Base-by-base conservation (phyloP, 2,113 vertebrate species). In the Scomber scombrus region DNA sequence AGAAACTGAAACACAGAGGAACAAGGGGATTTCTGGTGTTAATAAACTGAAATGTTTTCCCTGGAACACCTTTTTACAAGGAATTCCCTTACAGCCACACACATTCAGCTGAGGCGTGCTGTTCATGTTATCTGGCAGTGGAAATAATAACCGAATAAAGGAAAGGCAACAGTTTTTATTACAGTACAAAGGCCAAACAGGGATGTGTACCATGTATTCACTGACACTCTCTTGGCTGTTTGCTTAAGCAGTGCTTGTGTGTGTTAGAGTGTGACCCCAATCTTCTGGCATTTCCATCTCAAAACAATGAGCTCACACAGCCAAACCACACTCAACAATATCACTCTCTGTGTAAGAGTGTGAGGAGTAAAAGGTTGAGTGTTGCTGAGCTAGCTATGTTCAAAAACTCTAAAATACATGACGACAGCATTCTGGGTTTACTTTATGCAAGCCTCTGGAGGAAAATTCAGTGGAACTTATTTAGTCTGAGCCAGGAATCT, bases 301-400 rank as follows among this genome's bases (percentile, higher is more conserved):
- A 86, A 92, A 93, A 93, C 89, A 93, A 86, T 91, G 88, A 93
- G 82, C 89, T 92, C 92, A 94, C 89, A 87, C 84, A 78, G 80
- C 75, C 91, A 91, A 82, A 87, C 87, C 84, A 60, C 80, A 81
- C 62, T 84, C 74, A 76, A 93, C 92, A 92, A 86, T 82, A 82
- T 92, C 60, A 55, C 80, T 68, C 74, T 86, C 62, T 91, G 82
- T 93, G 74, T 62, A 26, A 21, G 71, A 72, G 64, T 49, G 76
- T 9, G 54, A 76, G 75, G 79, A 82, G 77, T 29, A 46, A 76
- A 87, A 77, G 85, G 81, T 87, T 49, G 61, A 82, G 70, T 72
- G 82, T 61, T 88, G 82, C 91, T 88, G 91, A 91, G 89, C 52
- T 85, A 82, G 86, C 80, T 78, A 57, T 10, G 43, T 64, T 82